phyloP scores from a whole-genome alignment of 1,140 invertebrate species.

The Neelides sp. region DNA sequence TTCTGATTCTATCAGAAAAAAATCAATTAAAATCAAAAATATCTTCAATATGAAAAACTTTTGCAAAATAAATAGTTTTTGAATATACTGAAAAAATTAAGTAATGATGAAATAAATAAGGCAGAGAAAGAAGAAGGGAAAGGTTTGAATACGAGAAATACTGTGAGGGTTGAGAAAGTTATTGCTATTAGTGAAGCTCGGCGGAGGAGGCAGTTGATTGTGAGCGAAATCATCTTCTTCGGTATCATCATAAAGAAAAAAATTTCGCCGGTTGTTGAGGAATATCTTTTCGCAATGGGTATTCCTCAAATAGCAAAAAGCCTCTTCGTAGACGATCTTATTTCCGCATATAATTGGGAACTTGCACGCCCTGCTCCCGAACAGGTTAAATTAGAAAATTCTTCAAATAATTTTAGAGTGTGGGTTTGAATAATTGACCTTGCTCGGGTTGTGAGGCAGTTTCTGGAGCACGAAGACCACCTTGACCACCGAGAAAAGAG shows the following conservation, averaged over 20 bases:
- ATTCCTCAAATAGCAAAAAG: constrained; percentile 68
- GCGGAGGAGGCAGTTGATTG: no score
- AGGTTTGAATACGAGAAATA: no score
- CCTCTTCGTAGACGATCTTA: constrained; percentile 59
- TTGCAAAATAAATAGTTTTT: no score
- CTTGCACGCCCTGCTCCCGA: constrained; percentile 51
- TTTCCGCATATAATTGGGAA: constrained; percentile 56
- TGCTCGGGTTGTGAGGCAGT: constrained; percentile 46
- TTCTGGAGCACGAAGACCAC: constrained; percentile 47
- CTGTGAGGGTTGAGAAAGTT: no score
- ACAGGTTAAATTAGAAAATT: not conserved
- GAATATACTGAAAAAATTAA: no score
- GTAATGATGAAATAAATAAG: no score
- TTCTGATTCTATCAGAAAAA: no score
- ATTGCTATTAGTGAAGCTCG: no score
- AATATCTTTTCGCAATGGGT: constrained; percentile 51
- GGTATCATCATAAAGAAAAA: not conserved
- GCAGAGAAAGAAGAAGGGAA: no score
- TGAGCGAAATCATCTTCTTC: not conserved
- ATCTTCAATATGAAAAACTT: no score
- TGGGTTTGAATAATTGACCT: constrained; percentile 34
- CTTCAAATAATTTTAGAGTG: not conserved
- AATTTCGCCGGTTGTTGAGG: constrained; percentile 14
- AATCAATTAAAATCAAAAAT: no score
- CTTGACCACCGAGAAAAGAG: constrained; percentile 48